Conservation (phyloP, 2,113 vertebrate genomes). For the Lethenteron reissneri region DNA sequence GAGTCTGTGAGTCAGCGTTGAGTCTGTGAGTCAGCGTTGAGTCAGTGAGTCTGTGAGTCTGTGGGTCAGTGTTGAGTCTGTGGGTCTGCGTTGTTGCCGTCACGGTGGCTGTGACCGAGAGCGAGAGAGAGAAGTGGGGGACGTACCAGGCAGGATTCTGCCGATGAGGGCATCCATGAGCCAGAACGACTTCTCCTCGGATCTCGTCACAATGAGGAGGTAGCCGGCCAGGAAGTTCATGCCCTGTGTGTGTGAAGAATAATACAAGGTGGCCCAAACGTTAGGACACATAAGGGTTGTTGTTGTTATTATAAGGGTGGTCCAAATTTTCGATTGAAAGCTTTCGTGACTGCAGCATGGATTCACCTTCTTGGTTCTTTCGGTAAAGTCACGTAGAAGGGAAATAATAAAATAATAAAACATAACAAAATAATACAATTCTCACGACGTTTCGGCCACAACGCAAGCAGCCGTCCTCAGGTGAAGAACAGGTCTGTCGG, state of each 20-base stretch:
- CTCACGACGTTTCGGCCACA: too few relatives aligned
- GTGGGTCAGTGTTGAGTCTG: background rate
- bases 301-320: too few relatives aligned
- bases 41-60: background rate
- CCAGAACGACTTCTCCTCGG: conserved; percentile 82
- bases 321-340: too few relatives aligned
- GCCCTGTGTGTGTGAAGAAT: conserved; percentile 33
- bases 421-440: too few relatives aligned
- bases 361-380: too few relatives aligned
- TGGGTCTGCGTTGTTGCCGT: background rate
- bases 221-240: conserved; percentile 93
- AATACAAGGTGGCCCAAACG: background rate
- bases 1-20: too few relatives aligned
- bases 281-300: background rate
- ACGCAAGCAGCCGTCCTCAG: too few relatives aligned
- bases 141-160: conserved; percentile 64
- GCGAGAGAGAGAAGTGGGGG: background rate
- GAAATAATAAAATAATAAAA: too few relatives aligned
- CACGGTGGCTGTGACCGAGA: background rate
- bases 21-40: too few relatives aligned
- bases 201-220: conserved; percentile 63
- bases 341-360: too few relatives aligned
- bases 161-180: conserved; percentile 64
- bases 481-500: too few relatives aligned
- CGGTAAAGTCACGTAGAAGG: too few relatives aligned